Evolutionary conservation across 2,888 invertebrate genomes (phyloP).

Genomic region (Drosophila maculinotata): DNA sequence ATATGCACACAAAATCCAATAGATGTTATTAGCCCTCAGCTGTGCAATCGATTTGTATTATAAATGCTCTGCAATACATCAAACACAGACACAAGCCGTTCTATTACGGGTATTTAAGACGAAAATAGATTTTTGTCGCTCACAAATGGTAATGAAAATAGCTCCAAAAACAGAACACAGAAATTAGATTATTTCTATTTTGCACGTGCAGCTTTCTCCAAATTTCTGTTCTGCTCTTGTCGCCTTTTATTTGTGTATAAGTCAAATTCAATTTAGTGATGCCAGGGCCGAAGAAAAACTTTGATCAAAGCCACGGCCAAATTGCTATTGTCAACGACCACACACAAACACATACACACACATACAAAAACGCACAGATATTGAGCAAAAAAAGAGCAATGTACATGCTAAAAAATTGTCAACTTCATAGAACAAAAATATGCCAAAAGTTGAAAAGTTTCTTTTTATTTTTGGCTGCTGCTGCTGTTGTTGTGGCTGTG

Average conservation of each 20-base stretch:
- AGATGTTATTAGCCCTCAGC: too few species aligned
- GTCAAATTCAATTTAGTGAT: conserved; percentile 73
- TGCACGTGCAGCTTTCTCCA: conserved; percentile 39
- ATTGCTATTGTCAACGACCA: conserved; percentile 69
- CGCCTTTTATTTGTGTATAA: conserved; percentile 29
- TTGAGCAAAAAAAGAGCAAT: conserved; percentile 37
- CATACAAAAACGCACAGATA: conserved; percentile 9
- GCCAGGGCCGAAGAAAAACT: conserved; percentile 43
- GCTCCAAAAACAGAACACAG: conserved; percentile 11
- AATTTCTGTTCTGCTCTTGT: conserved; percentile 19
- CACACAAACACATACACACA: conserved; percentile 27
- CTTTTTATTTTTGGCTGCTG: conserved; percentile 30
- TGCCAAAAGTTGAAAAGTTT: conserved; percentile 60
- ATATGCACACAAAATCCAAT: too few species aligned
- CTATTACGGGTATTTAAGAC: neutral
- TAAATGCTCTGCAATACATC: neutral
- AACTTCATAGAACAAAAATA: conserved; percentile 46
- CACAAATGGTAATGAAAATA: neutral
- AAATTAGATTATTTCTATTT: conserved; percentile 23
- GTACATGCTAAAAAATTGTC: conserved; percentile 56
- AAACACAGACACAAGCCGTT: too few species aligned
- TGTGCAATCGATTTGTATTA: neutral
- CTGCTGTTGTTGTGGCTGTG: conserved; percentile 17
- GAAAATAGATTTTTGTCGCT: neutral
- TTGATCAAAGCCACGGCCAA: conserved; percentile 72